These are phyloP conservation scores for Lampropteryx suffumata DNA, from an alignment of 2,888 invertebrate genomes.

Conservation along the genomic window DNA sequence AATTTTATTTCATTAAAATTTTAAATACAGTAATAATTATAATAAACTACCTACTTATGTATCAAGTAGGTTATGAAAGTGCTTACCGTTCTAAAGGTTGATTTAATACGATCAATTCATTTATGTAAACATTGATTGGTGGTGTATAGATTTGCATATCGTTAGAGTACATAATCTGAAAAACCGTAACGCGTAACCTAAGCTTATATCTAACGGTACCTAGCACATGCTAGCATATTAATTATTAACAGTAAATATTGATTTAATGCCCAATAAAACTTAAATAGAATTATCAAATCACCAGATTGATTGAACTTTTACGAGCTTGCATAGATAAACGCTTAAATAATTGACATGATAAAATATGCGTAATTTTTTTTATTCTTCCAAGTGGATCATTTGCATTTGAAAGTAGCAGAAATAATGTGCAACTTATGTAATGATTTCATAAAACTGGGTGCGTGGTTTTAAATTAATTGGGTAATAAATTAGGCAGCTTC, in stretches of 20 bases:
- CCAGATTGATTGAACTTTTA: conserved; percentile 17
- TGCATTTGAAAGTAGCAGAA: conserved; percentile 19
- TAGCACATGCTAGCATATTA: conserved; percentile 3
- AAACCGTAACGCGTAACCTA: conserved; percentile 10
- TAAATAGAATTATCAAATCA: conserved; percentile 17
- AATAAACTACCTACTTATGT: no score
- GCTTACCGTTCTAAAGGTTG: no score
- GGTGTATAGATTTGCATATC: conserved; percentile 2
- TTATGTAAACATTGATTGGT: no score
- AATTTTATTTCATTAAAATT: no score
- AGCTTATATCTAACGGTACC: conserved; percentile 22
- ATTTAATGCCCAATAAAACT: conserved; percentile 26
- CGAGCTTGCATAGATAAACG: conserved; percentile 14
- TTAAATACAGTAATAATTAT: no score
- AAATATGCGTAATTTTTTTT: conserved; percentile 3
- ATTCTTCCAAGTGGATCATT: conserved; percentile 15
- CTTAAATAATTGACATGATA: conserved; percentile 16
- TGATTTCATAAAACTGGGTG: not conserved
- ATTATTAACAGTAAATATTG: conserved; percentile 34
- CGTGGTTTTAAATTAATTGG: conserved; percentile 5
- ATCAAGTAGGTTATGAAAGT: no score
- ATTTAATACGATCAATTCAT: no score
- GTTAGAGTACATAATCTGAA: conserved; percentile 1
- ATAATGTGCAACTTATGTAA: conserved; percentile 16
- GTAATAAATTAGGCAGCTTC: conserved; percentile 1